These are phyloP conservation scores for Leucosticte australis DNA, from an alignment of 2,113 vertebrate species.

Conservation along the genomic window DNA sequence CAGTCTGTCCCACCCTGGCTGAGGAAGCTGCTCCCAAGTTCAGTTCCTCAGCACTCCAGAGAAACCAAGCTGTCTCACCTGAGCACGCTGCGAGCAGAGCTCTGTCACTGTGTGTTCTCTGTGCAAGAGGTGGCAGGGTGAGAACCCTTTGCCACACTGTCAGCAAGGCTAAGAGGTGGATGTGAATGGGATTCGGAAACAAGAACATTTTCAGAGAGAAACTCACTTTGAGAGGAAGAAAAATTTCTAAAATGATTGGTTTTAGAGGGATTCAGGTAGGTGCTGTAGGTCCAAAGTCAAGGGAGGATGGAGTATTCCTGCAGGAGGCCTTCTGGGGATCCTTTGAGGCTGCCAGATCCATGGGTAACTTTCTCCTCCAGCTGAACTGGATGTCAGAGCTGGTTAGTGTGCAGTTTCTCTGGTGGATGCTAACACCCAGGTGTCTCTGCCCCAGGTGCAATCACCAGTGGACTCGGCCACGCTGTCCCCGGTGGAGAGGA, in stretches of 20 bases:
- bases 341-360: not conserved
- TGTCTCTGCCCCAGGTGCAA: slow-evolving; percentile 76
- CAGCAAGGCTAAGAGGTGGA: not conserved
- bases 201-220: not conserved
- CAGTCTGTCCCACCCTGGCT: not conserved
- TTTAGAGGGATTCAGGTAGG: not conserved
- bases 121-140: not conserved
- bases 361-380: not conserved
- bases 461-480: slow-evolving; percentile 88
- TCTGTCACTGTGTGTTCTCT: not conserved
- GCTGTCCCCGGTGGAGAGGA: slow-evolving; percentile 96
- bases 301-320: not conserved
- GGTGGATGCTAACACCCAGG: not conserved
- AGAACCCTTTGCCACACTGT: not conserved
- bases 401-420: not conserved
- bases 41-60: not conserved
- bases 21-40: not conserved
- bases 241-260: not conserved
- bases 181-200: not conserved
- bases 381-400: not conserved
- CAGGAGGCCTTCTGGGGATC: not conserved
- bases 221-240: not conserved
- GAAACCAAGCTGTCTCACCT: not conserved
- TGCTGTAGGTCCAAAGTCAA: not conserved
- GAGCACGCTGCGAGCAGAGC: not conserved